phyloP scores from a whole-genome alignment of 2,113 vertebrate species.

The Caracal caracal region DNA sequence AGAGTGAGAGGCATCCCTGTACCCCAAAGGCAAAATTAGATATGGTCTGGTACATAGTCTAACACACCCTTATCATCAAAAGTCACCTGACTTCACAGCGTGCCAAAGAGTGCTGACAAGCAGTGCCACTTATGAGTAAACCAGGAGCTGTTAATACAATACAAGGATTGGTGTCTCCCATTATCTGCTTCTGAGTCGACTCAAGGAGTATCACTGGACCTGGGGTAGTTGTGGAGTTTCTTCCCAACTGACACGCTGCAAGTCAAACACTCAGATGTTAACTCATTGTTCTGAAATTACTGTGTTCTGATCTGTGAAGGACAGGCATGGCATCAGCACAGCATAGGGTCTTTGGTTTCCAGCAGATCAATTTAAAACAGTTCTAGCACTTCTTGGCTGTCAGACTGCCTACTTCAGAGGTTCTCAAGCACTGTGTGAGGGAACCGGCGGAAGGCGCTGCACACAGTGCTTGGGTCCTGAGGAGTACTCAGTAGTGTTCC shows the following conservation, averaged over 20 bases:
- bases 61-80: not conserved
- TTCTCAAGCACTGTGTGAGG: not conserved
- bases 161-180: not conserved
- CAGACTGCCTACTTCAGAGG: not conserved
- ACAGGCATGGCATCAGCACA: accelerated
- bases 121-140: not conserved
- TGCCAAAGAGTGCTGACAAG: not conserved
- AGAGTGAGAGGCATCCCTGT: not conserved
- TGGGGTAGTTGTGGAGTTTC: not conserved
- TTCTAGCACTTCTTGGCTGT: not conserved
- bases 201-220: not conserved
- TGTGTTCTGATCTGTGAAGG: not conserved
- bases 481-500: not conserved
- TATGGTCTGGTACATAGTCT: not conserved
- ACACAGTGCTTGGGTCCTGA: not conserved
- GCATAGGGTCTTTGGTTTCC: not conserved
- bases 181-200: not conserved
- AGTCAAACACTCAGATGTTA: not conserved
- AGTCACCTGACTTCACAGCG: not conserved
- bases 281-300: slow-evolving; percentile 14
- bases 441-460: not conserved
- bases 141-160: not conserved
- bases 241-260: not conserved
- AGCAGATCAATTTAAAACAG: not conserved
- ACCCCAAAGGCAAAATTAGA: not conserved